phyloP scores from a whole-genome alignment of 2,888 invertebrate species.

The Taphrorychus bicolor region DNA sequence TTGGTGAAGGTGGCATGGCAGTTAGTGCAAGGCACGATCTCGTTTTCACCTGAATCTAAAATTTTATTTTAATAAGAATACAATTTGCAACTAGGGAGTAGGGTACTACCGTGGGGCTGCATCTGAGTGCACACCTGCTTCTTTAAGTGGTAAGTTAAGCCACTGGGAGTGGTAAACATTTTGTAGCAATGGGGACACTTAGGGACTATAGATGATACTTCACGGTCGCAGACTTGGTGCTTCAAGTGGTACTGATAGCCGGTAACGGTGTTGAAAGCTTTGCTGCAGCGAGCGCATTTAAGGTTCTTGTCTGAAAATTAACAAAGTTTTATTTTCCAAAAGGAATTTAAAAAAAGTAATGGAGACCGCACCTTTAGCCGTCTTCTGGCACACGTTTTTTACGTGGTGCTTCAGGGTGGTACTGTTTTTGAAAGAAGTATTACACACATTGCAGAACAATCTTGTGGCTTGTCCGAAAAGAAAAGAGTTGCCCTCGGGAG shows the following conservation, averaged over 20 bases:
- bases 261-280: slow-evolving; percentile 29
- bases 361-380: slow-evolving; percentile 7
- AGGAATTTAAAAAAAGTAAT: neutral
- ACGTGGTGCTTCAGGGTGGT: slow-evolving; percentile 28
- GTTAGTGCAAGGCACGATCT: slow-evolving; percentile 13
- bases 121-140: slow-evolving; percentile 24
- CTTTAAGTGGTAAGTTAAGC: slow-evolving; percentile 18
- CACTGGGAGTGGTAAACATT: slow-evolving; percentile 15
- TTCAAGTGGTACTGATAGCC: slow-evolving; percentile 30
- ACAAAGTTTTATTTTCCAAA: neutral
- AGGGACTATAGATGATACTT: neutral
- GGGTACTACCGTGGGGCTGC: neutral
- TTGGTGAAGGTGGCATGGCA: slow-evolving; percentile 21
- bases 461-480: neutral
- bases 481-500: neutral
- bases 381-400: slow-evolving; percentile 33
- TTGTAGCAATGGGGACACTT: slow-evolving; percentile 25
- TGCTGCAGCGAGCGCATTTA: slow-evolving; percentile 26
- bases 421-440: slow-evolving; percentile 25
- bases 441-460: slow-evolving; percentile 20
- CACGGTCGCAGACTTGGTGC: slow-evolving; percentile 16
- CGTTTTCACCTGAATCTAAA: slow-evolving; percentile 10
- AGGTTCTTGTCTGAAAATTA: slow-evolving; percentile 11
- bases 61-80: neutral
- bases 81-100: neutral